These are phyloP conservation scores for Strigamia transsilvanica DNA, from an alignment of 2,888 invertebrate genomes.

Conservation along the genomic window DNA sequence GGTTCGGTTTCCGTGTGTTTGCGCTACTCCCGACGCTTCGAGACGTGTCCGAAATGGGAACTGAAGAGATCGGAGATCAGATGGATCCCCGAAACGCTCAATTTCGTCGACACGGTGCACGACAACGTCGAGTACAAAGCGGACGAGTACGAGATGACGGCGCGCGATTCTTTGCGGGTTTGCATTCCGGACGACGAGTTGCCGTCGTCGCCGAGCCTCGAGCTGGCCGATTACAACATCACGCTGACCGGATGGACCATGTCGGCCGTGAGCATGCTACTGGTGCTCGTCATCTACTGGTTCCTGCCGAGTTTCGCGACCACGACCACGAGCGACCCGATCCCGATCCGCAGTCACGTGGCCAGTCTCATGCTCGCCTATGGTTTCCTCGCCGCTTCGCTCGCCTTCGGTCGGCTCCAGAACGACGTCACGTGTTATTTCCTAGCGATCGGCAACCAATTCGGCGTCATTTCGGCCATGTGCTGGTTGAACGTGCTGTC, in stretches of 20 bases:
- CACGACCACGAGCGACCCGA: too few relatives aligned
- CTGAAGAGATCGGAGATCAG: background rate
- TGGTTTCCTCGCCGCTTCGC: background rate
- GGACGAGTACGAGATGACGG: background rate
- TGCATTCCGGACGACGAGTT: background rate
- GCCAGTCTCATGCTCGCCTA: background rate
- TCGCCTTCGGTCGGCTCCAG: background rate
- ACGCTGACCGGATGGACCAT: background rate
- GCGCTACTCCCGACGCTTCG: background rate
- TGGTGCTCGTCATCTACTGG: background rate
- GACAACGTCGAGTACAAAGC: background rate
- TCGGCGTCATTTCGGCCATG: background rate
- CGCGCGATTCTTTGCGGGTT: background rate
- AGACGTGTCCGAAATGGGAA: background rate
- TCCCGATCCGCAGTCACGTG: background rate
- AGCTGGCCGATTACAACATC: background rate
- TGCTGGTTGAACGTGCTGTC: background rate
- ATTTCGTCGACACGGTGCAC: background rate
- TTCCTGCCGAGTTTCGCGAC: background rate
- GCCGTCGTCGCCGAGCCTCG: background rate
- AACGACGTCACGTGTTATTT: background rate
- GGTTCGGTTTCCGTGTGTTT: background rate
- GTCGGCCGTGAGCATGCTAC: background rate
- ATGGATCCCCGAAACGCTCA: background rate
- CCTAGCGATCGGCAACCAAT: background rate